Evolutionary conservation across 2,113 vertebrate species (phyloP).

Genomic region (Emydocephalus ijimae): DNA sequence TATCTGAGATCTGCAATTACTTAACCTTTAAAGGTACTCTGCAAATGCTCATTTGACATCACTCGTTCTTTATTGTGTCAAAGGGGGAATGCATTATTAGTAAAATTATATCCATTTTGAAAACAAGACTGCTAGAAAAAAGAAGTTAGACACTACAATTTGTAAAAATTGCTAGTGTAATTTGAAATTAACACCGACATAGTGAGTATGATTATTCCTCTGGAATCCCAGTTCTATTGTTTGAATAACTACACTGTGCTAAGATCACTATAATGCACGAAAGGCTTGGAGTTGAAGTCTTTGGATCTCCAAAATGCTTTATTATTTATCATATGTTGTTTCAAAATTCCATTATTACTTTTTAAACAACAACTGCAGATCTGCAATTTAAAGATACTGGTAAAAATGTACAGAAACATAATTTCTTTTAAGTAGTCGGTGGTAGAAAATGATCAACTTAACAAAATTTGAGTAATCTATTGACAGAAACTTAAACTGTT

Average conservation of each 20-base stretch:
- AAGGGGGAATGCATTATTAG: slow-evolving; percentile 27
- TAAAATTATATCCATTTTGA: slow-evolving; percentile 16
- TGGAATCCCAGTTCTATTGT: background rate
- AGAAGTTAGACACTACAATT: background rate
- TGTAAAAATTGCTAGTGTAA: background rate
- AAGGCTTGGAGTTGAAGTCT: slow-evolving; percentile 19
- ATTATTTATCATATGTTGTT: background rate
- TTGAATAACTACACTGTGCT: background rate
- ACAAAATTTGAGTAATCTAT: background rate
- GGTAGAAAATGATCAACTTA: background rate
- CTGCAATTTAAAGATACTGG: background rate
- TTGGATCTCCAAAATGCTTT: slow-evolving; percentile 18
- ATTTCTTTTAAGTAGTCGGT: background rate
- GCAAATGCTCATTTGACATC: slow-evolving; percentile 55
- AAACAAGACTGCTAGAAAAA: slow-evolving; percentile 24
- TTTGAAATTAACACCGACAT: background rate
- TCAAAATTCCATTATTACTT: background rate
- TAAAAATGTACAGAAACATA: background rate
- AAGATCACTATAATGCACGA: slow-evolving; percentile 9
- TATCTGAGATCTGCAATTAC: slow-evolving; percentile 72
- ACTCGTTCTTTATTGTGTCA: slow-evolving; percentile 29
- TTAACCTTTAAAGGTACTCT: slow-evolving; percentile 76
- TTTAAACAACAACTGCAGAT: slow-evolving; percentile 32
- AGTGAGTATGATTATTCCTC: background rate
- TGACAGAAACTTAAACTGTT: background rate